Percentiles rank a stretch among this genome's conserved stretches.
Conservation (phyloP, 2,113 vertebrate species). For the Brachirus orientalis region DNA sequence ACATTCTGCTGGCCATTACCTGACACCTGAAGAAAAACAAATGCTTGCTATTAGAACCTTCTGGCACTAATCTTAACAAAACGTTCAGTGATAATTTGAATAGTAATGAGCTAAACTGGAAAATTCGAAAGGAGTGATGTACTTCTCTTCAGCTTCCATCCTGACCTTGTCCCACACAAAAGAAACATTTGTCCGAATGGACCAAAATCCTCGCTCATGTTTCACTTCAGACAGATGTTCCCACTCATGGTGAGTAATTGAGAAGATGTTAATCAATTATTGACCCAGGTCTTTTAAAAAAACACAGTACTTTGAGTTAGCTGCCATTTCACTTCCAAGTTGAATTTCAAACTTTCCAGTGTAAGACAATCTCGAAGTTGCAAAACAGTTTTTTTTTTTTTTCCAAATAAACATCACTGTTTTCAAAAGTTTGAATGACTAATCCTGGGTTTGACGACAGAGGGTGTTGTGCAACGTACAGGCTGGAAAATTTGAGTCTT, state of each 20-base stretch:
- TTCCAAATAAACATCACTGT: background rate
- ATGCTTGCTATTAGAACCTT: background rate
- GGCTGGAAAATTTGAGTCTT: too few species aligned
- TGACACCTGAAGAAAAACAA: slow-evolving; percentile 84
- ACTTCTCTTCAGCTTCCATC: slow-evolving; percentile 10
- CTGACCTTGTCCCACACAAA: slow-evolving; percentile 51
- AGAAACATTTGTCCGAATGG: slow-evolving; percentile 47
- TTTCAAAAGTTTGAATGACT: slow-evolving; percentile 1
- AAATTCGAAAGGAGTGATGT: too few species aligned
- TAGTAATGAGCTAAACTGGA: too few species aligned
- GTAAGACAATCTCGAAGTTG: slow-evolving; percentile 34
- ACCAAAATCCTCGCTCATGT: slow-evolving; percentile 51
- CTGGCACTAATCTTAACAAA: background rate
- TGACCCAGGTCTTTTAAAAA: slow-evolving; percentile 39
- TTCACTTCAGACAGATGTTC: slow-evolving; percentile 49
- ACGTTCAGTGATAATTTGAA: too few species aligned
- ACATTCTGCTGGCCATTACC: slow-evolving; percentile 95
- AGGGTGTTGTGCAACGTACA: background rate
- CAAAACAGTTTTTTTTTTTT: background rate
- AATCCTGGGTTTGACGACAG: background rate
- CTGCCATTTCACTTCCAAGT: slow-evolving; percentile 44
- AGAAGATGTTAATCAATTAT: slow-evolving; percentile 71
- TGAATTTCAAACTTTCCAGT: slow-evolving; percentile 36
- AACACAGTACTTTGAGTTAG: slow-evolving; percentile 23
- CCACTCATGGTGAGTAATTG: slow-evolving; percentile 52